Base-by-base conservation (phyloP, 2,113 vertebrate genomes). In the Mesitornis unicolor region DNA sequence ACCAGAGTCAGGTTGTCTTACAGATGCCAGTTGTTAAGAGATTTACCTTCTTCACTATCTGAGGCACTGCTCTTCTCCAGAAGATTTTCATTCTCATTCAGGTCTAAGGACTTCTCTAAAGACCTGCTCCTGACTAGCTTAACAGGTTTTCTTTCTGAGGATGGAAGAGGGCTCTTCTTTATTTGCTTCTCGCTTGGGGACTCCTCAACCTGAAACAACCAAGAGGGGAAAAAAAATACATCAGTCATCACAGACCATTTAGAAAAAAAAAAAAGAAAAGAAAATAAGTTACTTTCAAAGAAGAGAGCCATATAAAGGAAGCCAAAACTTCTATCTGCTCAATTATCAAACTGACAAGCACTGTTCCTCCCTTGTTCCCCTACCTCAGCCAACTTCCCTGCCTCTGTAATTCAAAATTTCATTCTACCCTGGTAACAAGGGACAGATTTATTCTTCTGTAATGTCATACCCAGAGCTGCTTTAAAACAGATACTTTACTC, bases 21-120 rank as follows among this genome's bases (percentile, higher is more conserved):
- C 2, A 64, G 54, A 57, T 53, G 17, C 29, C 33, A 89, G 14
- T 2, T 60, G 13, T 50, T 71, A 71, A 51, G 38, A 60, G 7
- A 84, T 91, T 98, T 97, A 99, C 99, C 98, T 96, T 99, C 99
- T 83, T 99, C 99, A 8, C 97, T 98, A 75, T 99, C 99, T 33
- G 98, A 98, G 12, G 98, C 98, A 85, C 98, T 98, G 60, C 98
- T 99, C 93, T 98, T 98, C 65, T 99, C 99, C 5, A 97, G 94
- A 74, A 98, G 96, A 60, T 99, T 98, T 71, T 99, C 98, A 64
- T 99, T 99, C 89, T 98, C 98, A 74, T 99, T 99, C 74, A 98
- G 96, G 87, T 99, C 98, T 28, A 99, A 97, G 14, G 98, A 98
- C 50, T 98, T 98, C 8, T 98, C 91, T 12, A 98, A 97, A 68